Base-by-base conservation (phyloP, 2,888 invertebrate genomes). In the Drosophila lutescens region DNA sequence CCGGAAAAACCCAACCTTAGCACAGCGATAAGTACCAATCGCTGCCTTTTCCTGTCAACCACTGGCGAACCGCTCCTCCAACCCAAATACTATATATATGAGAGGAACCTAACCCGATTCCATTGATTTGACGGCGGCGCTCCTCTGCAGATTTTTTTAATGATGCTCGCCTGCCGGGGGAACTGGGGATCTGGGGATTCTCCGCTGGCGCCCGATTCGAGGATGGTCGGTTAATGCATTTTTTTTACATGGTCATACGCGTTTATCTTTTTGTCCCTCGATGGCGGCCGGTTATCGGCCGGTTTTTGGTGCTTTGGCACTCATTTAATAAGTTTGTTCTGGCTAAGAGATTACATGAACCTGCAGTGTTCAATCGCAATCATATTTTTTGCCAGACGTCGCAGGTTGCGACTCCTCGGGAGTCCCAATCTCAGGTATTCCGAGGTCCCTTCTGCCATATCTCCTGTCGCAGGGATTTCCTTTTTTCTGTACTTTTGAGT, bases 271-370 rank as follows among this genome's bases (percentile, higher is more conserved):
- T 88, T 63, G 80, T 86, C 78, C 81, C 82, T 86, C 67, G 86
- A 74, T 74, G 65, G 83, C 69, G 71, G 62, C 76, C 85, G 76
- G 74, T 88, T 86, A 79, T 85, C 77, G 62, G 46, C 46, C 75
- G 41, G 55, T 74, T 73, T 82, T 66, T 68, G 65, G 56, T 89
- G 88, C 88, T 76, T 83, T 84, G 88, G 89, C 88, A 89, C 87
- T 86, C 89, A 83, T 83, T 86, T 84, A 83, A 83, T 77, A 76
- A 79, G 75, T 86, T 81, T 90, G 86, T 80, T 80, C 84, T 78
- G 80, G 78, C 90, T 89, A 90, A 91, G 88, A 91, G 91, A 91
- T 91, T 91, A 90, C 91, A 90, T 90, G 91, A 91, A 91, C 90
- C 90, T 90, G 90, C 89, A 89, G 81, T 91, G 90, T 91, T 90